Evolutionary conservation across 2,888 invertebrate species (phyloP).

Genomic region (Pherbina coryleti): DNA sequence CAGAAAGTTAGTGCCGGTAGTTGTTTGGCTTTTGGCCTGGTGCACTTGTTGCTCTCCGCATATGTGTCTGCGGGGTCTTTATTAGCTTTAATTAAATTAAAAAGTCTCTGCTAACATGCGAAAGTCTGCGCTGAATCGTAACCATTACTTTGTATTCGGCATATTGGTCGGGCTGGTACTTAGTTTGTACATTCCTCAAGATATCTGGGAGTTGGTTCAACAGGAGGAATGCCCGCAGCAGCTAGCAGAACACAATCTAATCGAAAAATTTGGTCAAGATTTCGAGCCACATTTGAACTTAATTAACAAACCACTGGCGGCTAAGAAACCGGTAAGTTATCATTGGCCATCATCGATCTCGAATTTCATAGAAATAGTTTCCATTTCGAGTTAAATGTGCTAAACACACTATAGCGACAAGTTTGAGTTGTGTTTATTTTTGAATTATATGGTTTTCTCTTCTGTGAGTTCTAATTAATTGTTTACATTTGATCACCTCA

Average conservation of each 20-base stretch:
- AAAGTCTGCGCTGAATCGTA: slow-evolving; percentile 65
- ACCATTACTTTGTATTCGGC: slow-evolving; percentile 68
- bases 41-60: background rate
- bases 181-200: slow-evolving; percentile 67
- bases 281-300: slow-evolving; percentile 70
- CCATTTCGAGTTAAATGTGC: too few relatives aligned
- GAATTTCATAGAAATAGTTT: too few relatives aligned
- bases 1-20: background rate
- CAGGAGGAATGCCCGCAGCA: slow-evolving; percentile 69
- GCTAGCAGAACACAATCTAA: slow-evolving; percentile 65
- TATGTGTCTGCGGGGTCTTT: background rate
- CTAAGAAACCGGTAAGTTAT: slow-evolving; percentile 68
- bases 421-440: too few relatives aligned
- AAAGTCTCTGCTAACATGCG: slow-evolving; percentile 57
- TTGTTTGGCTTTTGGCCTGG: background rate
- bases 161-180: slow-evolving; percentile 65
- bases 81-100: background rate
- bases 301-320: slow-evolving; percentile 69
- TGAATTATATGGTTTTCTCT: too few relatives aligned
- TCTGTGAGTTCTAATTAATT: too few relatives aligned
- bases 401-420: too few relatives aligned
- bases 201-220: slow-evolving; percentile 67
- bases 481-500: too few relatives aligned
- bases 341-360: too few relatives aligned
- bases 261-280: slow-evolving; percentile 68